Base-by-base conservation (phyloP, 2,888 invertebrate genomes). In the Zaprionus bogoriensis region DNA sequence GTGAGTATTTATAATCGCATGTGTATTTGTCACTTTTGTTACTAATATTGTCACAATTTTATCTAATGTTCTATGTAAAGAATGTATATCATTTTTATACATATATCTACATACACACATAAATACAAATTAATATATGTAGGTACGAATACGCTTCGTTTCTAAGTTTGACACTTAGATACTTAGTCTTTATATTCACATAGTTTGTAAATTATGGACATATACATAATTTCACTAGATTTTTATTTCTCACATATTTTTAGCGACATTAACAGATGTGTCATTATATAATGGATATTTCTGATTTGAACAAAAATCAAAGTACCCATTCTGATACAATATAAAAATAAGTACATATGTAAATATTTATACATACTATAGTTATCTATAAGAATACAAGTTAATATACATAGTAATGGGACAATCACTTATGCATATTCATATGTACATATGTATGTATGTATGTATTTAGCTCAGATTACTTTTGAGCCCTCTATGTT, bases 21-120 rank as follows among this genome's bases (percentile, higher is more conserved):
- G 9, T 25, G 10, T n/a, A 19, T 41, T 59, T 52, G 52, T 45
- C 39, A 52, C 52, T 30, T 59, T 59, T 39, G 53, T n/a, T 39
- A 52, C 52, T 51, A 59, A 52, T 59, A 59, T 59, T 59, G 52
- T 59, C 58, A 53, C 38, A 44, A 44, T 58, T 51, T 17, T 27
- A 17, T 20, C 19, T 19, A 20, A 57, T 6, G 20, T 20, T 22
- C 44, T 53, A 45, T 22, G 7, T 25, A n/a, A n/a, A n/a, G n/a
- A n/a, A n/a, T n/a, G n/a, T n/a, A n/a, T n/a, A n/a, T n/a, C n/a
- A n/a, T n/a, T n/a, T n/a, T n/a, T n/a, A n/a, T n/a, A n/a, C n/a
- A n/a, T n/a, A n/a, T n/a, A n/a, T n/a, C n/a, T n/a, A 22, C 19
- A 7, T 14, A 30, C 12, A 25, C 23, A 17, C 22, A 32, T 51